These are phyloP conservation scores for Zaprionus kolodkinae DNA, from an alignment of 1,140 invertebrate species.

Conservation along the genomic window DNA sequence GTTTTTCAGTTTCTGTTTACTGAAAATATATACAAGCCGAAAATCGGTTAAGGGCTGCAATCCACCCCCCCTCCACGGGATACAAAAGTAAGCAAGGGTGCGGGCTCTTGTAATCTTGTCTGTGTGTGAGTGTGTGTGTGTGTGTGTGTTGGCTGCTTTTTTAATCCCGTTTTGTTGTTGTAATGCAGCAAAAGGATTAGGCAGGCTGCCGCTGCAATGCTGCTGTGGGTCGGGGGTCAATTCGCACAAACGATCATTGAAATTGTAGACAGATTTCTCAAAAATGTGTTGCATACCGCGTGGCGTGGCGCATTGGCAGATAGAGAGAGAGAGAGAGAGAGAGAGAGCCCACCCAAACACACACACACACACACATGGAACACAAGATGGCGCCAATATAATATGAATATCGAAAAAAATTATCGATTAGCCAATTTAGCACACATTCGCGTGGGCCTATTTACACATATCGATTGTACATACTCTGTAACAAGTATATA, in stretches of 20 bases:
- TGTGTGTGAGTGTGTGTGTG: conserved; percentile 31
- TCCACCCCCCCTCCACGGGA: neutral
- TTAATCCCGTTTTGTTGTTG: conserved; percentile 73
- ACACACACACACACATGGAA: conserved; percentile 3
- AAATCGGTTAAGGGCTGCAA: conserved; percentile 33
- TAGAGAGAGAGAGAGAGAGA: neutral
- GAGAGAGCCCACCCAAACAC: neutral
- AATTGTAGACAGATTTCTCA: neutral
- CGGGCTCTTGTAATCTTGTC: conserved; percentile 57
- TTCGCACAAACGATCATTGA: neutral
- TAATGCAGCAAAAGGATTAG: conserved; percentile 63
- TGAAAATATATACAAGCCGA: conserved; percentile 19
- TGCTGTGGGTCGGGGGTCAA: neutral
- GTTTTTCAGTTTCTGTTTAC: conserved; percentile 41
- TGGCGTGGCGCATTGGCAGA: neutral
- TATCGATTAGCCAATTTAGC: conserved; percentile 25
- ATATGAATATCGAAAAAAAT: conserved; percentile 32
- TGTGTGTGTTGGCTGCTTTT: conserved; percentile 62
- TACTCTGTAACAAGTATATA: neutral
- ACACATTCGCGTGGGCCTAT: neutral
- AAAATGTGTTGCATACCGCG: conserved; percentile 40
- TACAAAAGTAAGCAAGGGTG: neutral
- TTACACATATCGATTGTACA: neutral
- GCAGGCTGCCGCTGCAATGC: conserved; percentile 17
- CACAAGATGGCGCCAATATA: conserved; percentile 21